Base-by-base conservation (phyloP, 2,888 invertebrate species). In the Vanessa cardui region DNA sequence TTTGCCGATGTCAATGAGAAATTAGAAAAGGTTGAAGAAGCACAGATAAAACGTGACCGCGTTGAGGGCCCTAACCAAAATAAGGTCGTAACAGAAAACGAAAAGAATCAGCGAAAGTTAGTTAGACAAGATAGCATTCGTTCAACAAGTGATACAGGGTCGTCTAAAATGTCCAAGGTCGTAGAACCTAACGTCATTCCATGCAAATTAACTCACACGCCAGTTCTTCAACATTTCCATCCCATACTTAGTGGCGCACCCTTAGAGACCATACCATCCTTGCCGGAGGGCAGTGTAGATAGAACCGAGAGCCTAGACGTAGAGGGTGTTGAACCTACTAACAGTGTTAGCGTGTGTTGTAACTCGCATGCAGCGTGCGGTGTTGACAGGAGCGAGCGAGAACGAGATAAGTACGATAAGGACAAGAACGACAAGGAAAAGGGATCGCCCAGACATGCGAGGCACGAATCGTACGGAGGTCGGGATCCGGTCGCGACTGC, bases 391-490 rank as follows among this genome's bases (percentile, higher is more conserved):
- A 83, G 77, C 75, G 89, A 89, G 72, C 82, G 82, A 74, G 89
- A 89, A 59, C 84, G 76, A 70, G 86, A 86, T 71, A 85, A 79
- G 77, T 74, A 79, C 58, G 86, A 77, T 47, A 78, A 68, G 64
- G 80, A 80, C 56, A 78, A 68, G 68, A 62, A 64, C 61, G 82
- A 89, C 61, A 88, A 80, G 76, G 88, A 88, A 46, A 84, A 74
- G 68, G 88, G 85, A 15, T 90, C 90, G 74, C 93, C 93, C 72
- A 84, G 92, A 65, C 94, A 94, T 78, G 86, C 93, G 44, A 83
- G 94, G 16, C 92, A 94, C 72, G 94, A 94, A 83, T 93, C 94
- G 18, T 93, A 93, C 75, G 94, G 94, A 0, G 87, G 90, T 5
- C 80, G 81, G 64, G 91, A 91, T 49, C 88, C 89, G n/a, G 80